Conservation (phyloP, 2,797 vertebrate species). For the Ciconia nigra region DNA sequence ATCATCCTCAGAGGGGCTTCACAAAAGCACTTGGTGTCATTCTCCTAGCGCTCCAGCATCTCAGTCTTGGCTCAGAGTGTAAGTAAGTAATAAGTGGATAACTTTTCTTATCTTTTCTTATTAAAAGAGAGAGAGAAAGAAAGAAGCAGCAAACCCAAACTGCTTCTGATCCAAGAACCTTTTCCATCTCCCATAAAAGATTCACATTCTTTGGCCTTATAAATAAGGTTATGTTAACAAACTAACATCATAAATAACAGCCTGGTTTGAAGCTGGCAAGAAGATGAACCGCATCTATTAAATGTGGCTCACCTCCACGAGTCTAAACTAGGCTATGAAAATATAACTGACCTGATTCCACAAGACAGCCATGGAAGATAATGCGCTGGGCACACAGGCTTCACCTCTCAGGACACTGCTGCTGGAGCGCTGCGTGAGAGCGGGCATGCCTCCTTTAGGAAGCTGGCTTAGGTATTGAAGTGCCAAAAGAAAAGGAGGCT, state of each 20-base stretch:
- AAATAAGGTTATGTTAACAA: background rate
- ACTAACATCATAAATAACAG: background rate
- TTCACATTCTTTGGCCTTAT: background rate
- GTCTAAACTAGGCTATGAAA: background rate
- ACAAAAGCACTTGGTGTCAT: background rate
- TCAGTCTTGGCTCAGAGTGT: accelerated
- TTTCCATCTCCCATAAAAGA: background rate
- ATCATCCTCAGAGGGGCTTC: background rate
- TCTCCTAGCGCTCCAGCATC: background rate
- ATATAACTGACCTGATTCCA: background rate
- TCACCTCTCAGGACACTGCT: background rate
- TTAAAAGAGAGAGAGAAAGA: background rate
- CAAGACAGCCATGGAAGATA: background rate
- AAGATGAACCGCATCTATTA: background rate
- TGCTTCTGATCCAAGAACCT: background rate
- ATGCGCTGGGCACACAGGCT: accelerated
- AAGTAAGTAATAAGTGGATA: background rate
- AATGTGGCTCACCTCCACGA: background rate
- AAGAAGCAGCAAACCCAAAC: background rate
- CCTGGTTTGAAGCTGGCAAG: background rate
- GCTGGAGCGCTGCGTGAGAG: background rate
- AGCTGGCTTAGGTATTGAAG: background rate
- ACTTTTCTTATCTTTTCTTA: background rate
- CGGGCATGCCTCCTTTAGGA: accelerated
- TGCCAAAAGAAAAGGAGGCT: background rate